phyloP scores from a whole-genome alignment of 2,888 invertebrate genomes.

The Acholoe squamosa region DNA sequence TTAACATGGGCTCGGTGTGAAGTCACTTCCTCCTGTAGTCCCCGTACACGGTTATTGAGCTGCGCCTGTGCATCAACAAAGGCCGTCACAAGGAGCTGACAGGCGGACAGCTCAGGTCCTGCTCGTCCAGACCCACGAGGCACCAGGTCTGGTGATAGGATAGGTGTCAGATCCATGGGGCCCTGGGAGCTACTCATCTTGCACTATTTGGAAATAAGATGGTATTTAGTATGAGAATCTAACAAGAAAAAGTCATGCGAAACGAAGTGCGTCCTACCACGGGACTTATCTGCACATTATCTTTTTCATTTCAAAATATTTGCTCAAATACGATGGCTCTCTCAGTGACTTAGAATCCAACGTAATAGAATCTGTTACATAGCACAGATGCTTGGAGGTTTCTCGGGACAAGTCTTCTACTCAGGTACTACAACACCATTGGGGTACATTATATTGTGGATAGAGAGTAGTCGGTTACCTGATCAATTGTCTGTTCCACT shows the following conservation, averaged over 20 bases:
- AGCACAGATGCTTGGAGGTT: too few species aligned
- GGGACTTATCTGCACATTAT: too few species aligned
- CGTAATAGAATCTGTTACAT: too few species aligned
- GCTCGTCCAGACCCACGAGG: slow-evolving; percentile 76
- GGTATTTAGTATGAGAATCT: too few species aligned
- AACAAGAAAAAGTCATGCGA: too few species aligned
- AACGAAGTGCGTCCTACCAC: too few species aligned
- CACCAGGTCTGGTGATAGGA: slow-evolving; percentile 79
- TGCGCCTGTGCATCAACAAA: slow-evolving; percentile 78
- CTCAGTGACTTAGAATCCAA: not conserved
- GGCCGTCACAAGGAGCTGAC: slow-evolving; percentile 79
- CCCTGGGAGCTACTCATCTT: slow-evolving; percentile 6
- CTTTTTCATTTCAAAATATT: not conserved
- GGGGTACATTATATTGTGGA: too few species aligned
- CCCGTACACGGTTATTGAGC: slow-evolving; percentile 31
- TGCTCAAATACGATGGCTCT: not conserved
- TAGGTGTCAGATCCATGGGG: slow-evolving; percentile 65
- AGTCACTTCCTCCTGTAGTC: slow-evolving; percentile 73
- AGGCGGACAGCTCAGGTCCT: slow-evolving; percentile 79
- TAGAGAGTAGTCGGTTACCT: too few species aligned
- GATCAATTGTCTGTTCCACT: slow-evolving; percentile 77
- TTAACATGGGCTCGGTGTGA: slow-evolving; percentile 80
- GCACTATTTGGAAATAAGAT: not conserved
- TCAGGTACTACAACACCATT: too few species aligned
- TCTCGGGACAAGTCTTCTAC: too few species aligned